phyloP scores from a whole-genome alignment of 2,797 vertebrate species.

The Peromyscus eremicus region DNA sequence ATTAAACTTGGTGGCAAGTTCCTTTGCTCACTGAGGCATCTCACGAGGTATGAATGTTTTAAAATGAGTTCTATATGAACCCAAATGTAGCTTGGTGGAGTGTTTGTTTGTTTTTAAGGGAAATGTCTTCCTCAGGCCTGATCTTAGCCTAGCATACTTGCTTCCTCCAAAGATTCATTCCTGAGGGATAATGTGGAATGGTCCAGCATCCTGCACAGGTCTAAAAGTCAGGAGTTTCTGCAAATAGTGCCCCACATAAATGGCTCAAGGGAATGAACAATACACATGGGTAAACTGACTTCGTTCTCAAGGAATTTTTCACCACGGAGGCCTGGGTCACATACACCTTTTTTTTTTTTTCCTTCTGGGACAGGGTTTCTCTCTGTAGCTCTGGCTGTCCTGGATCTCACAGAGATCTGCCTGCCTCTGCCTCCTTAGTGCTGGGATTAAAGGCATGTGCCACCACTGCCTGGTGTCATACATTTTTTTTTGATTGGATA shows the following conservation, averaged over 20 bases:
- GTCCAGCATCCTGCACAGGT: not conserved
- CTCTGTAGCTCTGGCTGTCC: not conserved
- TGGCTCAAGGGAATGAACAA: not conserved
- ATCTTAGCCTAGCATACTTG: not conserved
- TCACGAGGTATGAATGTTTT: not conserved
- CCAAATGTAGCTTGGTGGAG: conserved; percentile 4
- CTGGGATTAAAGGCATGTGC: not conserved
- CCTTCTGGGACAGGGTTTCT: not conserved
- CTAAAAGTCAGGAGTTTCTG: not conserved
- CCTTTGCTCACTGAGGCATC: not conserved
- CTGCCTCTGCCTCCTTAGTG: not conserved
- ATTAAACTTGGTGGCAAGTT: no score
- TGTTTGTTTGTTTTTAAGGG: not conserved
- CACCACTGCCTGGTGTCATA: not conserved
- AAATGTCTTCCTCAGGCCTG: not conserved
- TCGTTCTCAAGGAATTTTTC: conserved; percentile 9
- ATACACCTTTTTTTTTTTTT: not conserved
- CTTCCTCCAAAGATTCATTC: not conserved
- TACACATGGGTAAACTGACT: not conserved
- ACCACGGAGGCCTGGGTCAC: not conserved
- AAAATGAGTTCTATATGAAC: not conserved
- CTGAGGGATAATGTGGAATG: not conserved
- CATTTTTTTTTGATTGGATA: not conserved
- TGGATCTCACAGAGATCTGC: not conserved
- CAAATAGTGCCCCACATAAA: not conserved